These are phyloP conservation scores for Chymomyza caudatula DNA, from an alignment of 2,888 invertebrate genomes.

Conservation along the genomic window DNA sequence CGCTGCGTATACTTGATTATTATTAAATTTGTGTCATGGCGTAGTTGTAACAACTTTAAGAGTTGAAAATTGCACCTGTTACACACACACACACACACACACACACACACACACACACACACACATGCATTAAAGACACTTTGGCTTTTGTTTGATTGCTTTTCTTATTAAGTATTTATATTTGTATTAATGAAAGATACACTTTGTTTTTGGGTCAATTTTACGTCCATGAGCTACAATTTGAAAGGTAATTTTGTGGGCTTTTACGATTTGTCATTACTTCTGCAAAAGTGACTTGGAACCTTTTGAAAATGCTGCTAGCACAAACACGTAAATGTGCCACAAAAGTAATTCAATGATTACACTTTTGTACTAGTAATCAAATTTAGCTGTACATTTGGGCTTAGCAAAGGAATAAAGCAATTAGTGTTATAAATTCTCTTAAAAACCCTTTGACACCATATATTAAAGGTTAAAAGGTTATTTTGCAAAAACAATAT, in stretches of 20 bases:
- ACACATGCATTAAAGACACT: neutral
- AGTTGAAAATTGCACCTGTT: neutral
- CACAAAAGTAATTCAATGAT: neutral
- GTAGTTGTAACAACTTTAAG: neutral
- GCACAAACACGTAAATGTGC: neutral
- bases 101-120: neutral
- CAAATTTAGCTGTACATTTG: neutral
- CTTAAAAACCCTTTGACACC: neutral
- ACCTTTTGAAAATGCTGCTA: neutral
- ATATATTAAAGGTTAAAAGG: too few relatives aligned
- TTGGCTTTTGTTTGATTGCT: neutral
- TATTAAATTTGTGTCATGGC: conserved; percentile 23
- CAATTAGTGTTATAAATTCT: neutral
- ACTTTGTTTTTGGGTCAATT: neutral
- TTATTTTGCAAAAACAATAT: too few relatives aligned
- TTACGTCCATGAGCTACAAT: too few relatives aligned
- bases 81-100: neutral
- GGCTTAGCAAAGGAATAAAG: too few relatives aligned
- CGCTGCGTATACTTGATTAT: conserved; percentile 44
- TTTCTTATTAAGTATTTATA: neutral
- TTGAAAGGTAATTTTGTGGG: too few relatives aligned
- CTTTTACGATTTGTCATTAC: too few relatives aligned
- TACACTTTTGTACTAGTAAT: neutral
- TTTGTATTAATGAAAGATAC: too few relatives aligned
- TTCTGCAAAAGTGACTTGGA: too few relatives aligned